phyloP scores from a whole-genome alignment of 2,797 vertebrate genomes.

The Sebastes matsubarae region DNA sequence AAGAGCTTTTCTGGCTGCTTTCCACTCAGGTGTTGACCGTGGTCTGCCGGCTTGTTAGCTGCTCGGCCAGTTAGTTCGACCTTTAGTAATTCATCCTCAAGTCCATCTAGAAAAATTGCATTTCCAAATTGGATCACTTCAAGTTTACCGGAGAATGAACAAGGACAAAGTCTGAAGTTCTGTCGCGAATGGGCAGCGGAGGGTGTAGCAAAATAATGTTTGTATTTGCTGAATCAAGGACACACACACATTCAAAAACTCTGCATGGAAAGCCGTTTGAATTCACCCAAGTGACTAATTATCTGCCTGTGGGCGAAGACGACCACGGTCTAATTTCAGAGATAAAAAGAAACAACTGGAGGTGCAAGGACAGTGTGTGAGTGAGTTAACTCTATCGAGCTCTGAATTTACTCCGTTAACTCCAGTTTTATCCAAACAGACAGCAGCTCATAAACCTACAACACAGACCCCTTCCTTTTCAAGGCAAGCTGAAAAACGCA shows the following conservation, averaged over 20 bases:
- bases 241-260: not conserved
- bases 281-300: constrained; percentile 12
- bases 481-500: constrained; percentile 1
- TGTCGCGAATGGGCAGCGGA: not conserved
- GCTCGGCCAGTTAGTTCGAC: constrained; percentile 47
- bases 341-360: not conserved
- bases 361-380: not conserved
- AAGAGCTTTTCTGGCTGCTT: constrained; percentile 80
- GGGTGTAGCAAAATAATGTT: not conserved
- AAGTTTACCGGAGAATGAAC: constrained; percentile 42
- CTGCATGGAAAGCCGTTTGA: not conserved
- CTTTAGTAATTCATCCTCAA: constrained; percentile 66
- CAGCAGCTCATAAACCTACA: constrained; percentile 28
- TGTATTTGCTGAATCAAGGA: not conserved
- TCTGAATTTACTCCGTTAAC: constrained; percentile 3
- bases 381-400: constrained; percentile 1
- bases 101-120: constrained; percentile 59
- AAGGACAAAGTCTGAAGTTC: constrained; percentile 51
- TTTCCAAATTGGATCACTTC: constrained; percentile 57
- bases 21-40: constrained; percentile 76
- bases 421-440: constrained; percentile 38
- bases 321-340: not conserved
- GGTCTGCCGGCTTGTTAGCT: constrained; percentile 65
- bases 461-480: constrained; percentile 25
- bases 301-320: not conserved